A percentile compares a stretch with the other conserved stretches of the same genome.
phyloP scores from a whole-genome alignment of 2,888 invertebrate species.

The Harpagoxenus sublaevis region DNA sequence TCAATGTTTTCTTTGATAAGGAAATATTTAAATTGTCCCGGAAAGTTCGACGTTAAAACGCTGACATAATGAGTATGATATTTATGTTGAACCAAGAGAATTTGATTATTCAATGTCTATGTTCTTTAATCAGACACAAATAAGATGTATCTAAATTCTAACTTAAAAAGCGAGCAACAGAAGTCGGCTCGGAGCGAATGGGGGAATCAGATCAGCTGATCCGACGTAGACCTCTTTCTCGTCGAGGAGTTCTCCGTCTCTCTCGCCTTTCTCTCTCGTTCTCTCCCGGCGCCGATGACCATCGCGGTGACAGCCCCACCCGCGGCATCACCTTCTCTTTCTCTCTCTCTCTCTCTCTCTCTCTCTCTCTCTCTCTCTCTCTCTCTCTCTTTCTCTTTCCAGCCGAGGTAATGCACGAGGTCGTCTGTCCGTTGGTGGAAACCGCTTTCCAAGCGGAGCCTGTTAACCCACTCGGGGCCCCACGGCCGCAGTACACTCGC shows the following conservation, averaged over 20 bases:
- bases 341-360: constrained; percentile 57
- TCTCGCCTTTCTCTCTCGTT: constrained; percentile 25
- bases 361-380: constrained; percentile 56
- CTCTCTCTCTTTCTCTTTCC: constrained; percentile 60
- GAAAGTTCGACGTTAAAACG: neutral
- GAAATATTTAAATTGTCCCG: neutral
- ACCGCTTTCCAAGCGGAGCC: constrained; percentile 78
- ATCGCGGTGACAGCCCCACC: constrained; percentile 54
- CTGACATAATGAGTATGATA: constrained; percentile 44
- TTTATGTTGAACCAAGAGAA: neutral
- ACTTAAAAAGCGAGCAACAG: neutral
- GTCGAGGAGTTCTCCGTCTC: constrained; percentile 26
- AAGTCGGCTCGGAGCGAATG: neutral
- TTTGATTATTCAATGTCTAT: neutral
- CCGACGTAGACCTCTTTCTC: constrained; percentile 38
- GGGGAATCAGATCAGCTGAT: constrained; percentile 61
- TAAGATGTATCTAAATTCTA: neutral
- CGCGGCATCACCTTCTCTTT: constrained; percentile 42
- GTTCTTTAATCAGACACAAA: neutral
- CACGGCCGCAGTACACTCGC: constrained; percentile 80
- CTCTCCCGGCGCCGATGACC: constrained; percentile 24
- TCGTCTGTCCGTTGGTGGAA: constrained; percentile 53
- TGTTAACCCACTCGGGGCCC: constrained; percentile 84
- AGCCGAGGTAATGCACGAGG: constrained; percentile 42
- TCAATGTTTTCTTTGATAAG: neutral